Conservation (phyloP, 1,140 invertebrate genomes). For the Macrosteles quadrilineatus region DNA sequence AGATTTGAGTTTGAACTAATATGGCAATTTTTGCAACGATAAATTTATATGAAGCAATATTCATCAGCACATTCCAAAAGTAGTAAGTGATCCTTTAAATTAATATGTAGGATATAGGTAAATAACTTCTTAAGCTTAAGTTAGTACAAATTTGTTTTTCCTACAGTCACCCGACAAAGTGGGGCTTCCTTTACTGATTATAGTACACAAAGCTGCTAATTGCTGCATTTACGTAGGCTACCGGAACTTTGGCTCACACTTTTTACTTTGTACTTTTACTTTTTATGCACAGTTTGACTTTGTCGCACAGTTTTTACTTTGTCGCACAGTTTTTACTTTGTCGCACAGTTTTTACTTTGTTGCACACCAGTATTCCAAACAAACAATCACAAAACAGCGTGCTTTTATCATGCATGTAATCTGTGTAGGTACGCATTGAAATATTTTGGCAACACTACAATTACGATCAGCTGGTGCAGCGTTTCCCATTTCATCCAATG, state of each 20-base stretch:
- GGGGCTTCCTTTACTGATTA: no score
- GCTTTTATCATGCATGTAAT: background rate
- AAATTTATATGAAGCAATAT: background rate
- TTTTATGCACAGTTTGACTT: background rate
- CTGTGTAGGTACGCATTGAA: background rate
- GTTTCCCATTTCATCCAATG: background rate
- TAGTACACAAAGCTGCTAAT: no score
- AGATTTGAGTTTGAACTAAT: no score
- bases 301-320: no score
- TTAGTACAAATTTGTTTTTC: background rate
- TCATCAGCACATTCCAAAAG: conserved; percentile 5
- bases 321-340: no score
- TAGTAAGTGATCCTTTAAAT: background rate
- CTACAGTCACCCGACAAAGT: no score
- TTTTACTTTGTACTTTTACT: background rate
- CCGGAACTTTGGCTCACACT: background rate
- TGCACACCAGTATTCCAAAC: no score
- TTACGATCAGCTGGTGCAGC: no score
- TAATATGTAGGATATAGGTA: background rate
- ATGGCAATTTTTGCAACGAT: no score
- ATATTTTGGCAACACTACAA: background rate
- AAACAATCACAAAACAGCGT: no score
- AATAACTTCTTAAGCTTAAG: background rate
- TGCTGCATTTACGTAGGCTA: no score
- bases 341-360: no score